These are phyloP conservation scores for Platynereis dumerilii DNA, from an alignment of 2,888 invertebrate genomes.

Conservation along the genomic window DNA sequence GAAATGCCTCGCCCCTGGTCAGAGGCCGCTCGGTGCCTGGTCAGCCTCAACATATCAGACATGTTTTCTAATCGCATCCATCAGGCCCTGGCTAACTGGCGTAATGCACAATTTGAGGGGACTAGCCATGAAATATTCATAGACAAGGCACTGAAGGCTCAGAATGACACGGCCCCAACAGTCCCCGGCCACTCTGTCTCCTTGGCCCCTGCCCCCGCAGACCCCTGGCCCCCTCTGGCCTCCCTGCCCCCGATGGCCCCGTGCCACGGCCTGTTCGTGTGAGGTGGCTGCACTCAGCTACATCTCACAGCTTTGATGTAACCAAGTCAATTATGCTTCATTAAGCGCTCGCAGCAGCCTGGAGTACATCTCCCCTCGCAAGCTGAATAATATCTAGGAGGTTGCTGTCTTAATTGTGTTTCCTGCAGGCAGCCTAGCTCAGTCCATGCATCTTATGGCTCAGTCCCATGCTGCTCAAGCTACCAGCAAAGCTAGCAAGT, in stretches of 20 bases:
- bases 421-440: too few relatives aligned
- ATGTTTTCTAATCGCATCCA: too few relatives aligned
- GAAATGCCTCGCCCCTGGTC: too few relatives aligned
- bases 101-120: constrained; percentile 8
- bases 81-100: neutral
- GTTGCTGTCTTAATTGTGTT: too few relatives aligned
- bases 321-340: constrained; percentile 10
- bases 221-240: neutral
- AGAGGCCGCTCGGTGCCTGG: too few relatives aligned
- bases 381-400: too few relatives aligned
- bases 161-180: neutral
- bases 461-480: too few relatives aligned
- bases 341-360: neutral
- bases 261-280: neutral
- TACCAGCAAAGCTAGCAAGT: too few relatives aligned
- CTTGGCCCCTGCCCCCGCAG: neutral
- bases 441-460: too few relatives aligned
- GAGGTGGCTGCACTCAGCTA: neutral
- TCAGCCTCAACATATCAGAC: too few relatives aligned
- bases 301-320: constrained; percentile 4
- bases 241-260: constrained; percentile 1
- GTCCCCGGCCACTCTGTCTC: neutral
- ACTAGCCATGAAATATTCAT: neutral
- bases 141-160: neutral
- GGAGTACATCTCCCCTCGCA: too few relatives aligned